Base-by-base conservation (phyloP, 1,140 invertebrate genomes). In the Platyscapa corneri region DNA sequence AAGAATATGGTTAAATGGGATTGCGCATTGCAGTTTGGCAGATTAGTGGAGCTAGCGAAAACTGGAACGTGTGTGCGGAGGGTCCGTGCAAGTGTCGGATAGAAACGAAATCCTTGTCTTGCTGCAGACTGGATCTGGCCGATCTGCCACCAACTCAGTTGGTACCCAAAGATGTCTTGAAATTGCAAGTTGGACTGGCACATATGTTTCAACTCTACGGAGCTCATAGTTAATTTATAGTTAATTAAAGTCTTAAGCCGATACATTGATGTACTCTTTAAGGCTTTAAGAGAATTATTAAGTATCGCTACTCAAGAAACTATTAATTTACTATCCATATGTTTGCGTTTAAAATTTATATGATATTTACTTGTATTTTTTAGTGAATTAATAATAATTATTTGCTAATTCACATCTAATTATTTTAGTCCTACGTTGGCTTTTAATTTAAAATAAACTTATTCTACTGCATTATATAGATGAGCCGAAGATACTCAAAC, bases 11-110 rank as follows among this genome's bases (percentile, higher is more conserved):
- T 37, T 78, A 27, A n/a, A 37, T 60, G 18, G 30, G 18, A 30
- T 32, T 78, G 53, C 27, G 49, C 53, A n/a, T 49, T 60, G 64
- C 89, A 95, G 96, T 96, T 65, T 97, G 96, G 96, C 94, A 94
- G 80, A 93, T 96, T 79, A 94, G 94, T 77, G 91, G 93, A 86
- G 91, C 93, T 67, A 93, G 93, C 72, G 94, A 95, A 27, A 95
- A 93, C 72, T 97, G 96, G 96, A 94, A 95, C n/a, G 93, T 95
- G 42, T 97, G 96, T 90, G 94, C 94, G 1, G 95, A 95, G 83
- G 95, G 95, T 1, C 94, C 95, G 7, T 97, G 96, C 87, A 95
- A 95, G 89, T 96, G 96, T 90, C 92, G 95, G 89, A 92, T 95
- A 37, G 94, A 96, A 89, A 94, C 95, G 0, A 95, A 94, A 83